Base-by-base conservation (phyloP, 2,888 invertebrate genomes). In the Trissolcus brochymenae region DNA sequence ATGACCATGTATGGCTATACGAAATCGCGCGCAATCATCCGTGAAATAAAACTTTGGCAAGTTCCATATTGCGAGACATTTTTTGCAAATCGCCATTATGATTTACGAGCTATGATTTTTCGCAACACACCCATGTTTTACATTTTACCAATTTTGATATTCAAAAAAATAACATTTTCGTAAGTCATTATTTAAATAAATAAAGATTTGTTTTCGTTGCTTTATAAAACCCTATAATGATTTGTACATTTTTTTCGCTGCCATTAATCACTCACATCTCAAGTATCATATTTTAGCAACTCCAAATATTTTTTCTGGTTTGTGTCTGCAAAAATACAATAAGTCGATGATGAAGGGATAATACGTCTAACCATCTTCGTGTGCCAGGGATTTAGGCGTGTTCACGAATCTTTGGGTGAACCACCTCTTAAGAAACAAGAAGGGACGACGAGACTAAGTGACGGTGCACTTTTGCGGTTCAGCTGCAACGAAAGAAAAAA, bases 311-410 rank as follows among this genome's bases (percentile, higher is more conserved):
- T 59, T 40, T 59, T 16, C 55, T 51, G 14, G n/a, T n/a, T 61
- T 75, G 60, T 43, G 65, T 51, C 55, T 43, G 61, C 49, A 9
- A 77, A 79, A 83, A 81, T 83, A 84, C 35, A 35, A 35, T 84
- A 85, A 85, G 84, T 82, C 84, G 81, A 84, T 82, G 84, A 81
- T 82, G 82, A 84, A 83, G 81, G 81, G 82, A 84, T 86, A 85
- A 87, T 85, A 82, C 84, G 83, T 84, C 84, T 83, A 83, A 85
- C 84, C 84, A 86, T 84, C 84, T 71, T 46, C 78, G 79, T 55
- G 51, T n/a, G 55, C 43, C 72, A 51, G 43, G 55, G 71, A 70
- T 75, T 70, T 75, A 61, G 70, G 70, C 61, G 9, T 56, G 54
- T 60, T 68, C 66, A 65, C 64, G 70, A 73, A 55, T 66, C 70